Conservation (phyloP, 2,797 vertebrate genomes). For the Acanthornis magna region DNA sequence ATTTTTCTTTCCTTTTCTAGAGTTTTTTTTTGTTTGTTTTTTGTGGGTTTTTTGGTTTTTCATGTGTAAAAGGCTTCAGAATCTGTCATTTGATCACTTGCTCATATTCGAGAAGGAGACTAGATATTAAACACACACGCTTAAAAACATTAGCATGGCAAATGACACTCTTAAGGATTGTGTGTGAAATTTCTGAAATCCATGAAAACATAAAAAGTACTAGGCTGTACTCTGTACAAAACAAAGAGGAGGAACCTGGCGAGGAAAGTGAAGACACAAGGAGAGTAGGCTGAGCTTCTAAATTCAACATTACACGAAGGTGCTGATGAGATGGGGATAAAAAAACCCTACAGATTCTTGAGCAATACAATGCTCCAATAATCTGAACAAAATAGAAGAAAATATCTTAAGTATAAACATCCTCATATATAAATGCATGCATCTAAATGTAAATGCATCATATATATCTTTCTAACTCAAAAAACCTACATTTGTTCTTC, state of each 20-base stretch:
- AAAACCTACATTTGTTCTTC: fast-evolving
- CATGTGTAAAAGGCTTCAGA: neutral
- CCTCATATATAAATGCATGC: neutral
- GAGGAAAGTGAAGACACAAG: neutral
- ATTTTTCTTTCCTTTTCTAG: too few relatives aligned
- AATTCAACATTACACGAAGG: neutral
- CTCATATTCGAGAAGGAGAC: neutral
- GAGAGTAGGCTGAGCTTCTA: neutral
- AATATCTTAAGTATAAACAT: neutral
- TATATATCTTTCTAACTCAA: neutral
- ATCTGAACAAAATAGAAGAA: neutral
- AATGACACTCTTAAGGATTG: neutral
- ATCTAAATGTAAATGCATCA: neutral
- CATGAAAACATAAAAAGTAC: neutral
- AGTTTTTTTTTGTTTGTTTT: neutral
- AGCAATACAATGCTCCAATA: neutral
- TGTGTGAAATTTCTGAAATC: neutral
- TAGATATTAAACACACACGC: neutral
- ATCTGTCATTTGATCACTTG: neutral
- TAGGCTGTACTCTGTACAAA: neutral
- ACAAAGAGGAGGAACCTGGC: neutral
- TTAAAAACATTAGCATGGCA: neutral
- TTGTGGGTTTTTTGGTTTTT: neutral
- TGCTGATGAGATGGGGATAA: neutral
- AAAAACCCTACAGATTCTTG: neutral